Evolutionary conservation across 1,140 invertebrate species (phyloP).

Genomic region (Globodera ellingtonae): DNA sequence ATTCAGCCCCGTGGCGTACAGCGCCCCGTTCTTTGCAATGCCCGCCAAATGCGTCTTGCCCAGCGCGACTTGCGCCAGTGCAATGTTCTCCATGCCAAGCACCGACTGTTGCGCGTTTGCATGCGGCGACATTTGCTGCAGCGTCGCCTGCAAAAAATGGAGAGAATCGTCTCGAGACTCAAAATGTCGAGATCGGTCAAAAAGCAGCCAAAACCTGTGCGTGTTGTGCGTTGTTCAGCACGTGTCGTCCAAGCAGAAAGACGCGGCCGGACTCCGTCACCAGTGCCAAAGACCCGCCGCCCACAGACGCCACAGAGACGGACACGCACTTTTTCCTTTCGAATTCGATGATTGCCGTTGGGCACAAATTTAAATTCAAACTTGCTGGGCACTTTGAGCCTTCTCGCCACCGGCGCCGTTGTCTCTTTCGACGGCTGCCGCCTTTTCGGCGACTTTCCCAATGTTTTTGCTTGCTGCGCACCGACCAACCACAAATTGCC

Average conservation of each 20-base stretch:
- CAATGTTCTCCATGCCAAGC: constrained; percentile 76
- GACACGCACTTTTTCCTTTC: constrained; percentile 45
- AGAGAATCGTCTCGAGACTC: no score
- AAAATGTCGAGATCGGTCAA: not conserved
- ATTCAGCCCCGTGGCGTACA: constrained; percentile 95
- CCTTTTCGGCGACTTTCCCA: constrained; percentile 9
- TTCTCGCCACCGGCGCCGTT: constrained; percentile 23
- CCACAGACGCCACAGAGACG: constrained; percentile 33
- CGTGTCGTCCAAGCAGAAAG: constrained; percentile 35
- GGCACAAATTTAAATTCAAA: constrained; percentile 10
- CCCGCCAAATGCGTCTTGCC: constrained; percentile 92
- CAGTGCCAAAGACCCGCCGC: constrained; percentile 49
- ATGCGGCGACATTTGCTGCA: not conserved
- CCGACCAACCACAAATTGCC: constrained; percentile 59
- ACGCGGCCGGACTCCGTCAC: constrained; percentile 57
- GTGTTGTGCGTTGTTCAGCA: not conserved
- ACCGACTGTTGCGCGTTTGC: constrained; percentile 59
- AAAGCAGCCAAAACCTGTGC: not conserved
- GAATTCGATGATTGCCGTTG: not conserved
- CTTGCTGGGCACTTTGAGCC: constrained; percentile 52
- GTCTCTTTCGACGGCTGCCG: constrained; percentile 13
- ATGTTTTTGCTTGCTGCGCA: constrained; percentile 16
- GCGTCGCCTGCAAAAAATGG: not conserved
- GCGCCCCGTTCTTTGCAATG: constrained; percentile 82
- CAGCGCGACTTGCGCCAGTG: constrained; percentile 80